These are phyloP conservation scores for Andrena camellia DNA, from an alignment of 2,888 invertebrate genomes.

Conservation along the genomic window DNA sequence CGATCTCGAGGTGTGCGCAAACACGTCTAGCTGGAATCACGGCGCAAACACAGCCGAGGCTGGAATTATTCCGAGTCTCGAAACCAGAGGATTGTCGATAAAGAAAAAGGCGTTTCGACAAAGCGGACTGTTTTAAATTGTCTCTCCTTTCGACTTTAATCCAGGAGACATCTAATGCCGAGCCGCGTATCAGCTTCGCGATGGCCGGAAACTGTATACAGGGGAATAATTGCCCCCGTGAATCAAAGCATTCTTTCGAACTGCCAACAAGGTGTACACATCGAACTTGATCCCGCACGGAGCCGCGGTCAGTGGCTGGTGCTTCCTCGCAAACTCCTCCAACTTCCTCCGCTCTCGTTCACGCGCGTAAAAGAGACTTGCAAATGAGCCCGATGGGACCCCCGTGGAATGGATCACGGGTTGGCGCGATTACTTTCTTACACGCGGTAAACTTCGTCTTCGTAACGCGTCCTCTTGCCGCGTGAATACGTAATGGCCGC, in stretches of 20 bases:
- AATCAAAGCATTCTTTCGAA: neutral
- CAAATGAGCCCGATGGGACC: constrained; percentile 54
- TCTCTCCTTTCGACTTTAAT: neutral
- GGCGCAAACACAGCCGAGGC: neutral
- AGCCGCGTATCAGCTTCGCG: neutral
- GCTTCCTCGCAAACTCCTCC: constrained; percentile 8
- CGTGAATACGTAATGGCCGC: constrained; percentile 50
- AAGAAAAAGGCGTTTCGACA: neutral
- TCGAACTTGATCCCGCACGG: neutral
- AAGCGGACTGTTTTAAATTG: neutral
- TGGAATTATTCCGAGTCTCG: constrained; percentile 24
- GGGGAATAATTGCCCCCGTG: neutral
- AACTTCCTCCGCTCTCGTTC: constrained; percentile 1
- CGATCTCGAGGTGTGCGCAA: constrained; percentile 5
- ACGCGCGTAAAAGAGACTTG: constrained; percentile 18
- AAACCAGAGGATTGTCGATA: neutral
- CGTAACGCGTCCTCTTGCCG: constrained; percentile 18
- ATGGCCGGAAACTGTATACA: neutral
- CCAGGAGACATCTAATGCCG: neutral
- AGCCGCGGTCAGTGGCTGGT: neutral
- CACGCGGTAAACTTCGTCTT: constrained; percentile 39
- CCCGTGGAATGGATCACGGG: constrained; percentile 49
- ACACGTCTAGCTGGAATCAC: constrained; percentile 35
- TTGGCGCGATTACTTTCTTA: constrained; percentile 62
- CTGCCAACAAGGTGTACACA: neutral